Conservation (phyloP, 2,797 vertebrate species). For the Rhabdophis nuchalis region DNA sequence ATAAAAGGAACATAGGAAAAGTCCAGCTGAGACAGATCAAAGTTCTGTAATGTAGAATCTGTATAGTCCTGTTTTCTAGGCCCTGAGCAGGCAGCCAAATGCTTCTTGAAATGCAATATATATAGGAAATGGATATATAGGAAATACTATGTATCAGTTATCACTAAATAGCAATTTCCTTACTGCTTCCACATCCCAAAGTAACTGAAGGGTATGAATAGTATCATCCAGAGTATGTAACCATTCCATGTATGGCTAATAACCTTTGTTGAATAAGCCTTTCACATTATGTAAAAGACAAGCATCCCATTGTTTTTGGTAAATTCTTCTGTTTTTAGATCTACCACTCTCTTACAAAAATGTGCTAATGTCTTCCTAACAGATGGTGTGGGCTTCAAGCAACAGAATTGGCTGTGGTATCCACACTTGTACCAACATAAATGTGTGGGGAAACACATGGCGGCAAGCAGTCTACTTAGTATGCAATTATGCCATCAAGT, state of each 20-base stretch:
- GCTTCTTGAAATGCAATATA: neutral
- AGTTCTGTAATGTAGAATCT: neutral
- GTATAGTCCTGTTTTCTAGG: neutral
- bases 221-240: neutral
- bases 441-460: slow-evolving; percentile 81
- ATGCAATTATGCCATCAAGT: slow-evolving; percentile 92
- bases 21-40: neutral
- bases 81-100: neutral
- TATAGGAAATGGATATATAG: neutral
- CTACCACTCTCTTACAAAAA: neutral
- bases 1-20: neutral
- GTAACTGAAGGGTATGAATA: neutral
- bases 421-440: slow-evolving; percentile 77
- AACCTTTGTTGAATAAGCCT: neutral
- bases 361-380: slow-evolving; percentile 34
- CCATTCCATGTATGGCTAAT: neutral
- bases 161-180: neutral
- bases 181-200: neutral
- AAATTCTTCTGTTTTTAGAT: neutral
- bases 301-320: neutral
- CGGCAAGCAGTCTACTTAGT: slow-evolving; percentile 76
- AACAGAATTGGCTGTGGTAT: slow-evolving; percentile 84
- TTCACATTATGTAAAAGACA: neutral
- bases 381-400: slow-evolving; percentile 93
- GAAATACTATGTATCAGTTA: neutral